A percentile compares a stretch with the other conserved stretches of the same genome.
Evolutionary conservation across 2,113 vertebrate genomes (phyloP).

Genomic region (Pomatostomus ruficeps): DNA sequence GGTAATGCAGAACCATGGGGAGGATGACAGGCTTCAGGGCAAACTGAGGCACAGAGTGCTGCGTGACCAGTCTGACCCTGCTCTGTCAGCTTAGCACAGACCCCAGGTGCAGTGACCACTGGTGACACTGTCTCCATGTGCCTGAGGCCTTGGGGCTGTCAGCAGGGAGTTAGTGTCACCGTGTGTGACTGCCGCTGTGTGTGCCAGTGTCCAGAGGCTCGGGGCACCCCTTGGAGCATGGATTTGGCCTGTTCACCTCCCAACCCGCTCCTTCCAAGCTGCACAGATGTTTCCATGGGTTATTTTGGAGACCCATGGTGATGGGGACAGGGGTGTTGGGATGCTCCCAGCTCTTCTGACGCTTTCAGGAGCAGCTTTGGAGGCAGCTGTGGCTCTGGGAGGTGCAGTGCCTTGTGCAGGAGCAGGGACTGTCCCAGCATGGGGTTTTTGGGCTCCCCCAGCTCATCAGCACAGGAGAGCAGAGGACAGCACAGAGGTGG

Average conservation of each 20-base stretch:
- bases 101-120: neutral
- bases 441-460: fast-evolving
- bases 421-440: fast-evolving
- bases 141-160: neutral
- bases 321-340: neutral
- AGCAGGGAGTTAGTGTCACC: neutral
- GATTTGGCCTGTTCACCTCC: neutral
- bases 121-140: neutral
- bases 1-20: neutral
- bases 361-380: neutral
- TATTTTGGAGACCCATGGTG: fast-evolving
- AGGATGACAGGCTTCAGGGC: fast-evolving
- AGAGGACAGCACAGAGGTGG: fast-evolving
- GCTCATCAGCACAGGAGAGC: neutral
- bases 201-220: neutral
- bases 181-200: fast-evolving
- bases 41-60: neutral
- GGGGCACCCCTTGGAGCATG: neutral
- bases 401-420: neutral
- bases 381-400: neutral
- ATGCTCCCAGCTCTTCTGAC: neutral
- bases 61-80: fast-evolving
- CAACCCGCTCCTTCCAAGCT: neutral
- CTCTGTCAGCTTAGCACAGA: neutral
- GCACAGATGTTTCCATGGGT: neutral